These are phyloP conservation scores for Protosalanx chinensis DNA, from an alignment of 2,797 vertebrate genomes.

Conservation along the genomic window DNA sequence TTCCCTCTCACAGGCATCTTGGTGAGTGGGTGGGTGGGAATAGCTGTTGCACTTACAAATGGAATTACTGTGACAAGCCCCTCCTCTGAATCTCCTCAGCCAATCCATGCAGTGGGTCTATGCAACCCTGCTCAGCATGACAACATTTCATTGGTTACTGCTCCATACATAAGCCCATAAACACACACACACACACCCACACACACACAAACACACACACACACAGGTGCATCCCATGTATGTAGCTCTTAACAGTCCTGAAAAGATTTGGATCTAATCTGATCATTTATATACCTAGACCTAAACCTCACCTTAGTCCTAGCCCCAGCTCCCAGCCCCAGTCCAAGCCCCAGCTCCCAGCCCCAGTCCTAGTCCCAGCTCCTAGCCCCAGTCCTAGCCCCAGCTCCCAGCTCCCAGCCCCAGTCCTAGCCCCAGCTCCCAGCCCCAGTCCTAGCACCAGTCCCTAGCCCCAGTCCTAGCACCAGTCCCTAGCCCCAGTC, in stretches of 20 bases:
- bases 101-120: too few relatives aligned
- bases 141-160: too few relatives aligned
- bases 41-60: too few relatives aligned
- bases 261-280: not conserved
- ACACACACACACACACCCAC: constrained; percentile 16
- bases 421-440: too few relatives aligned
- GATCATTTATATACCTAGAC: not conserved
- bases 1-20: not conserved
- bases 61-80: too few relatives aligned
- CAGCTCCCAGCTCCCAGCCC: not conserved
- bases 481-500: too few relatives aligned
- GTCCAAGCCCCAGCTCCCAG: too few relatives aligned
- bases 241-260: not conserved
- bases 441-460: not conserved
- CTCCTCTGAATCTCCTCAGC: too few relatives aligned
- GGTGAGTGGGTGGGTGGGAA: too few relatives aligned
- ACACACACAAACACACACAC: not conserved
- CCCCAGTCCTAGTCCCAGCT: not conserved
- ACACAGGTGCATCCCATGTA: not conserved
- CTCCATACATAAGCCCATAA: not conserved
- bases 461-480: not conserved
- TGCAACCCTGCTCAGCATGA: too few relatives aligned
- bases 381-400: not conserved
- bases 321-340: not conserved
- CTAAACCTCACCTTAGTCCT: not conserved